These are phyloP conservation scores for Kuschelorhynchus macadamiae DNA, from an alignment of 2,888 invertebrate species.

Conservation along the genomic window DNA sequence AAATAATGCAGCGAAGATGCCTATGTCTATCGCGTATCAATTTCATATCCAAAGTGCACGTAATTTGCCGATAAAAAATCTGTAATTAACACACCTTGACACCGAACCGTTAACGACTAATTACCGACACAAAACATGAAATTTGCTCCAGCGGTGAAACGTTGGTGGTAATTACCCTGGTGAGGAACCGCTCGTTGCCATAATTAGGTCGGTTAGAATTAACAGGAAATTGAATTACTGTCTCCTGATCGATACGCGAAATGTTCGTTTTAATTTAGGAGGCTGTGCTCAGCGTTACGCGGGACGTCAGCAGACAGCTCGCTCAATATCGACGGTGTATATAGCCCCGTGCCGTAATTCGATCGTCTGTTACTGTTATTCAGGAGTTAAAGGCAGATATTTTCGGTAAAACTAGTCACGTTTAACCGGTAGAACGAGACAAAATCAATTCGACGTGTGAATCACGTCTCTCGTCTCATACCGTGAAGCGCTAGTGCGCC, in stretches of 20 bases:
- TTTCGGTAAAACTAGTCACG: too few species aligned
- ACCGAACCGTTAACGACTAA: not conserved
- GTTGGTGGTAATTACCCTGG: constrained; percentile 21
- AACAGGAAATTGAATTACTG: constrained; percentile 42
- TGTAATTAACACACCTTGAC: not conserved
- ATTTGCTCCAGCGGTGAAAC: constrained; percentile 14
- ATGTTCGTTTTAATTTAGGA: constrained; percentile 30
- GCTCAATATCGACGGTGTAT: too few species aligned
- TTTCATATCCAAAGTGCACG: too few species aligned
- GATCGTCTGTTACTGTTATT: too few species aligned
- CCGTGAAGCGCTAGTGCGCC: too few species aligned
- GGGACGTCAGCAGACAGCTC: not conserved
- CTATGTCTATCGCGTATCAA: too few species aligned
- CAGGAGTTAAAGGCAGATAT: too few species aligned
- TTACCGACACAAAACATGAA: constrained; percentile 16
- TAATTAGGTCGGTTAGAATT: constrained; percentile 38
- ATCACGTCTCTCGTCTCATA: too few species aligned
- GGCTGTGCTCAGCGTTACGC: not conserved
- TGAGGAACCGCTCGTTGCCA: constrained; percentile 21
- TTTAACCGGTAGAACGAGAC: too few species aligned
- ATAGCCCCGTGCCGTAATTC: too few species aligned
- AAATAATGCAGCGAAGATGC: too few species aligned
- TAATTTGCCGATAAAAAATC: not conserved
- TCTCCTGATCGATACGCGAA: constrained; percentile 34
- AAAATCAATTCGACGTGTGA: too few species aligned